A percentile compares a stretch with the other conserved stretches of the same genome.
phyloP scores from a whole-genome alignment of 2,113 vertebrate genomes.

The Brienomyrus brachyistius region DNA sequence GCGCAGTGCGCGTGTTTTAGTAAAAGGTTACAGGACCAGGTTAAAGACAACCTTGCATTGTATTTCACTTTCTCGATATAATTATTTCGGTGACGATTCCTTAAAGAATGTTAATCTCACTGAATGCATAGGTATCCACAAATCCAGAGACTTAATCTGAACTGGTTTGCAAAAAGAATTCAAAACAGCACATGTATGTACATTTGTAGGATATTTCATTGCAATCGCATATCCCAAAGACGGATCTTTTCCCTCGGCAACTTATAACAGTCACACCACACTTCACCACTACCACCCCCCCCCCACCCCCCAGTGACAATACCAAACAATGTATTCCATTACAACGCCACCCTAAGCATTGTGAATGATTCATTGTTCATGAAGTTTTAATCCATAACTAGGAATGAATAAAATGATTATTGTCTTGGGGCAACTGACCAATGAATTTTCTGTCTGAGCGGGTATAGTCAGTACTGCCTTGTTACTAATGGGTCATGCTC shows the following conservation, averaged over 20 bases:
- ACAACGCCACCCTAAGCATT: background rate
- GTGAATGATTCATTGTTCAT: background rate
- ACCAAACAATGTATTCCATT: background rate
- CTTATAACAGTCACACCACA: background rate
- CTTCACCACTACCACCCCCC: background rate
- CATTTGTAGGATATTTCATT: background rate
- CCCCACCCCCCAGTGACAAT: background rate
- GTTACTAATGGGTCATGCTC: background rate
- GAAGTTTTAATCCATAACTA: background rate
- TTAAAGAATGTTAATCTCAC: background rate
- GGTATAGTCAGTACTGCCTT: background rate
- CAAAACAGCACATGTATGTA: background rate
- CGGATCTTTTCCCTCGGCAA: background rate
- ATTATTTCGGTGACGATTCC: background rate
- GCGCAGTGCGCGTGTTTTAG: background rate
- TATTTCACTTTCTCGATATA: background rate
- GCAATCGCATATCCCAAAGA: background rate
- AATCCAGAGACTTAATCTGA: background rate
- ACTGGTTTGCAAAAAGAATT: background rate
- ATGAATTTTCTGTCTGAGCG: background rate
- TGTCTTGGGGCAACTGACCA: background rate
- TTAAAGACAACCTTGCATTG: background rate
- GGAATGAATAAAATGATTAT: background rate
- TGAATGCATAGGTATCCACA: background rate
- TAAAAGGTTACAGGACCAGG: background rate